Evolutionary conservation across 1,140 invertebrate genomes (phyloP).

Genomic region (Drosophila sp.): DNA sequence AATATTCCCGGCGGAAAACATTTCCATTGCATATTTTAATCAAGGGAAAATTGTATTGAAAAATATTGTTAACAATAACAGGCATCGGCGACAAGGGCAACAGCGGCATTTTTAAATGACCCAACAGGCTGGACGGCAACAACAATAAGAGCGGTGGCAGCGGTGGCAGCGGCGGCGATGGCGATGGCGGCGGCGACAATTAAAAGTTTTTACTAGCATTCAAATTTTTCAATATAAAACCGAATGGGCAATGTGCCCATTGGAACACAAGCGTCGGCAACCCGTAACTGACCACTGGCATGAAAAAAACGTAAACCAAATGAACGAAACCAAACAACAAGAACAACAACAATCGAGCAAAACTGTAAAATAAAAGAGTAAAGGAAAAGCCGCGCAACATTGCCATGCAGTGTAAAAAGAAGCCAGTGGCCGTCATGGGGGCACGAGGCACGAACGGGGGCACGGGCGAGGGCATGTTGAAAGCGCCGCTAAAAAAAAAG

Average conservation of each 20-base stretch:
- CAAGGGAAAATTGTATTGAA: constrained; percentile 78
- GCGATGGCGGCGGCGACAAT: constrained; percentile 71
- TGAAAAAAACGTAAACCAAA: constrained; percentile 37
- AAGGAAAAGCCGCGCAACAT: constrained; percentile 67
- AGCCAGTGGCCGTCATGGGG: not conserved
- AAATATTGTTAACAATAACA: constrained; percentile 80
- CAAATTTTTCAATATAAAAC: constrained; percentile 78
- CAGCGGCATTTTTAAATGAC: constrained; percentile 61
- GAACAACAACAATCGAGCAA: constrained; percentile 45
- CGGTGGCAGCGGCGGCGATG: constrained; percentile 46
- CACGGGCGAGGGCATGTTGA: constrained; percentile 26
- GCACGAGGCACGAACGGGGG: constrained; percentile 3
- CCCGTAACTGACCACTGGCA: constrained; percentile 66
- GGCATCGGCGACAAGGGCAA: constrained; percentile 43
- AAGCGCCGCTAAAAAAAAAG: constrained; percentile 47
- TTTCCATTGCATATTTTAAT: constrained; percentile 79
- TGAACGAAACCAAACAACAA: constrained; percentile 28
- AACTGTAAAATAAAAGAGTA: constrained; percentile 47
- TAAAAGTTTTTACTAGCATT: constrained; percentile 80
- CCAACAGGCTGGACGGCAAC: constrained; percentile 52
- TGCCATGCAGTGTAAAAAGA: constrained; percentile 68
- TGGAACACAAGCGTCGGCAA: constrained; percentile 39
- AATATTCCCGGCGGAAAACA: constrained; percentile 56
- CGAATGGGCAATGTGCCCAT: constrained; percentile 51
- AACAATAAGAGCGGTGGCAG: constrained; percentile 2